phyloP scores from a whole-genome alignment of 1,140 invertebrate species.

The Zaprionus africanus region DNA sequence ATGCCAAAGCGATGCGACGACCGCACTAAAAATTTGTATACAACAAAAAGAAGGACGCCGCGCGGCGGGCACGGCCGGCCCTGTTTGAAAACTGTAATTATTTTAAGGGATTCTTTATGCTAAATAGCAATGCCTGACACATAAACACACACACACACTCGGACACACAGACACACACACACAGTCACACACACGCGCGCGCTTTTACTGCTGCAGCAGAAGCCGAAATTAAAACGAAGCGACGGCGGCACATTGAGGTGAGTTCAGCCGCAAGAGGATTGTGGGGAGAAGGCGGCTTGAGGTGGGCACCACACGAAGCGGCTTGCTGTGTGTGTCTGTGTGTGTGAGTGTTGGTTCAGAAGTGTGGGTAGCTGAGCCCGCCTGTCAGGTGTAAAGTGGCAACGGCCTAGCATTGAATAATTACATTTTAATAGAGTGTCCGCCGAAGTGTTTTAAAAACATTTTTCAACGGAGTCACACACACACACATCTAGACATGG shows the following conservation, averaged over 20 bases:
- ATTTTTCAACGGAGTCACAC: conserved; percentile 37
- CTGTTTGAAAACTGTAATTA: conserved; percentile 75
- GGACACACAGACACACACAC: conserved; percentile 10
- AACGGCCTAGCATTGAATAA: conserved; percentile 77
- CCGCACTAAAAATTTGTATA: conserved; percentile 75
- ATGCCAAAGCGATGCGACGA: conserved; percentile 64
- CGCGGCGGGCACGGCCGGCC: conserved; percentile 24
- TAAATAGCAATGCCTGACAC: conserved; percentile 54
- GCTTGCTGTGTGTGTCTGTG: neutral
- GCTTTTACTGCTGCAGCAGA: conserved; percentile 14
- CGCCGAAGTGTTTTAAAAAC: conserved; percentile 71
- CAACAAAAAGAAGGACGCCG: conserved; percentile 38
- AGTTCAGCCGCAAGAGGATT: conserved; percentile 20
- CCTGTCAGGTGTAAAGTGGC: conserved; percentile 73
- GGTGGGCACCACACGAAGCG: neutral
- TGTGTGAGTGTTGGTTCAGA: conserved; percentile 1
- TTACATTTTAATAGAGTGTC: conserved; percentile 80
- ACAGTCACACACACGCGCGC: conserved; percentile 21
- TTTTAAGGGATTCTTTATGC: conserved; percentile 80
- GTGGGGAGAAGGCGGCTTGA: conserved; percentile 3
- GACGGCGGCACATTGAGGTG: conserved; percentile 21
- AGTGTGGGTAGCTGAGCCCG: conserved; percentile 24
- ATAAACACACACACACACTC: conserved; percentile 29
- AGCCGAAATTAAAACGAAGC: conserved; percentile 58
- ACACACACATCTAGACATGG: neutral